These are phyloP conservation scores for Zaprionus africanus DNA, from an alignment of 1,140 invertebrate species.

Conservation along the genomic window DNA sequence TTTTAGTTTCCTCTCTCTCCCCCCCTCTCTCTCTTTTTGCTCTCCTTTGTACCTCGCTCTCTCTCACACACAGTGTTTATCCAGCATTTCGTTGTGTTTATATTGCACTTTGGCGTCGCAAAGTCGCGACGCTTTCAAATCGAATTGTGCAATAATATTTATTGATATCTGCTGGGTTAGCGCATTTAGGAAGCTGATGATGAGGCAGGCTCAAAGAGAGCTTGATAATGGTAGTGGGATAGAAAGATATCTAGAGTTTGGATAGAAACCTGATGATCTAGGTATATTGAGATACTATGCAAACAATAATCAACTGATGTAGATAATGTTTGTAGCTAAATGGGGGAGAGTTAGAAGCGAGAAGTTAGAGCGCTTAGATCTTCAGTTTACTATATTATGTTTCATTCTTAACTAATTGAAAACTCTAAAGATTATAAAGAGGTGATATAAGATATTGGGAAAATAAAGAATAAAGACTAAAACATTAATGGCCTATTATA, in stretches of 20 bases:
- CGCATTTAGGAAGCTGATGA: slow-evolving; percentile 3
- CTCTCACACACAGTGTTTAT: slow-evolving; percentile 41
- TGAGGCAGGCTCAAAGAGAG: background rate
- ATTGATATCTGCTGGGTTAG: slow-evolving; percentile 44
- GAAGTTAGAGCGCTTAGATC: too few relatives aligned
- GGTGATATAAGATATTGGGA: too few relatives aligned
- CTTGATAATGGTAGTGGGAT: background rate
- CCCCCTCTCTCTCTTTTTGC: background rate
- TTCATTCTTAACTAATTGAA: too few relatives aligned
- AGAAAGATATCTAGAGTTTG: background rate
- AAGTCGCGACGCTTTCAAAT: slow-evolving; percentile 40
- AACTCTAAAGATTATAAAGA: too few relatives aligned
- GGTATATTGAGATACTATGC: background rate
- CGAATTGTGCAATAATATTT: slow-evolving; percentile 52
- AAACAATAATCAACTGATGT: background rate
- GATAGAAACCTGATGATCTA: background rate
- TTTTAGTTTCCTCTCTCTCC: slow-evolving; percentile 1
- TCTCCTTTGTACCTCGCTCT: background rate
- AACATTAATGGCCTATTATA: too few relatives aligned
- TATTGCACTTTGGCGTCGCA: slow-evolving; percentile 47
- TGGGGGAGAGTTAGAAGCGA: too few relatives aligned
- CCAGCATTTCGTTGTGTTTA: slow-evolving; percentile 58
- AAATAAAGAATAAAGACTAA: too few relatives aligned
- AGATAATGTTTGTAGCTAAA: background rate
- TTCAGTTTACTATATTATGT: too few relatives aligned